Evolutionary conservation across 2,888 invertebrate species (phyloP).

Genomic region (Eumerus sabulonum): DNA sequence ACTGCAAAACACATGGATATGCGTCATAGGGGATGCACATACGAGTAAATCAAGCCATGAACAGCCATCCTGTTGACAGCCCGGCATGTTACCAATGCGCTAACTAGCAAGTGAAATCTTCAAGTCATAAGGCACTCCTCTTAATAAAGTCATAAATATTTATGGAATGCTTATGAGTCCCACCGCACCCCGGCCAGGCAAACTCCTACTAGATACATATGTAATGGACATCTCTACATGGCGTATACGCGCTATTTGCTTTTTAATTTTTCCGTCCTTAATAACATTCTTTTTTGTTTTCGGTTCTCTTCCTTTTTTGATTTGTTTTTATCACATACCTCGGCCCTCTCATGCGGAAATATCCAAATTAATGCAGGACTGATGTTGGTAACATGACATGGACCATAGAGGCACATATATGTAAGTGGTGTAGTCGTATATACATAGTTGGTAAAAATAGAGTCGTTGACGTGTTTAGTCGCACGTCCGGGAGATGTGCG

Average conservation of each 20-base stretch:
- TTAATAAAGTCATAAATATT: conserved; percentile 79
- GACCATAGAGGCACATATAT: no score
- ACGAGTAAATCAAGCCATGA: no score
- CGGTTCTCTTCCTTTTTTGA: conserved; percentile 6
- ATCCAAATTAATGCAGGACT: background rate
- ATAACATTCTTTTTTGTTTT: conserved; percentile 10
- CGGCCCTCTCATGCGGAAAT: background rate
- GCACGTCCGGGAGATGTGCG: conserved; percentile 28
- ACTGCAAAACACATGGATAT: no score
- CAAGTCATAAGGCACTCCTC: conserved; percentile 67
- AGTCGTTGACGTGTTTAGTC: conserved; percentile 20
- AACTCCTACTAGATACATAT: conserved; percentile 23
- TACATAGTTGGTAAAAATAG: background rate
- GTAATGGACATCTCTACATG: no score
- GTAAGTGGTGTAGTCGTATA: no score
- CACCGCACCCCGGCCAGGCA: conserved; percentile 1
- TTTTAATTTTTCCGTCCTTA: conserved; percentile 9
- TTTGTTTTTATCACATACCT: background rate
- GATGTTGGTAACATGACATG: background rate
- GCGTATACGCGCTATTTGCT: conserved; percentile 43
- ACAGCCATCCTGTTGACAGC: no score
- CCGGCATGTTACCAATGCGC: no score
- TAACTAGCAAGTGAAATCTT: no score
- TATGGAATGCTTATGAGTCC: conserved; percentile 74
- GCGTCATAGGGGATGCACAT: no score